Base-by-base conservation (phyloP, 2,888 invertebrate species). In the Eupelmus urozonus region DNA sequence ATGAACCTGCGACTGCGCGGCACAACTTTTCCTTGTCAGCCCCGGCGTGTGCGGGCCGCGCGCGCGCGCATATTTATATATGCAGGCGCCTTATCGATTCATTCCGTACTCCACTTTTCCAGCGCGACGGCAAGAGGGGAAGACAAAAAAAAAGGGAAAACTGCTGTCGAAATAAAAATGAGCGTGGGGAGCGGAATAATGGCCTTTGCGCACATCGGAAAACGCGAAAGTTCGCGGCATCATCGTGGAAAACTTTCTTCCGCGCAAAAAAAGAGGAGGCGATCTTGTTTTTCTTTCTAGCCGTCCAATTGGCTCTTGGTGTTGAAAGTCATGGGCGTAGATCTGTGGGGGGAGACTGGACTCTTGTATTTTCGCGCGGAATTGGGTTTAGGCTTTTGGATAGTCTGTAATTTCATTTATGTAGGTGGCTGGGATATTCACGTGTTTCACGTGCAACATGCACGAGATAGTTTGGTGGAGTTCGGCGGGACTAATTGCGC, bases 221-320 rank as follows among this genome's bases (percentile, higher is more conserved):
- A 13, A 59, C 23, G 40, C 34, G 53, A 76, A n/a, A 70, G 76
- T 63, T 69, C 63, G 65, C 57, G 57, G 76, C 34, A 34, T 27
- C 76, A n/a, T n/a, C n/a, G 76, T 70, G 65, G 63, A 70, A 53
- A 66, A 57, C 59, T 71, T 71, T 70, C 70, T 76, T 76, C 57
- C 59, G 71, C 51, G 65, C 42, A 65, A 71, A 70, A 72, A 45
- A 55, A 13, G 9, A 9, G 18, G 45, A 40, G 7, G 20, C 42
- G 49, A 62, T 71, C 3, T 5, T 9, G 34, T 9, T 34, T 34
- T 34, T 34, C 34, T 34, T 34, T 34, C 34, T 34, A 34, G 3
- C 3, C 3, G 9, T 34, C 5, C 34, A 34, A 3, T 5, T 34
- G 5, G 34, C 34, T 34, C n/a, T n/a, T n/a, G 9, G 9, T 34